Evolutionary conservation across 1,140 invertebrate genomes (phyloP), one percentile per base, ranked within the genome.

Genomic region (Elysia chlorotica): DNA sequence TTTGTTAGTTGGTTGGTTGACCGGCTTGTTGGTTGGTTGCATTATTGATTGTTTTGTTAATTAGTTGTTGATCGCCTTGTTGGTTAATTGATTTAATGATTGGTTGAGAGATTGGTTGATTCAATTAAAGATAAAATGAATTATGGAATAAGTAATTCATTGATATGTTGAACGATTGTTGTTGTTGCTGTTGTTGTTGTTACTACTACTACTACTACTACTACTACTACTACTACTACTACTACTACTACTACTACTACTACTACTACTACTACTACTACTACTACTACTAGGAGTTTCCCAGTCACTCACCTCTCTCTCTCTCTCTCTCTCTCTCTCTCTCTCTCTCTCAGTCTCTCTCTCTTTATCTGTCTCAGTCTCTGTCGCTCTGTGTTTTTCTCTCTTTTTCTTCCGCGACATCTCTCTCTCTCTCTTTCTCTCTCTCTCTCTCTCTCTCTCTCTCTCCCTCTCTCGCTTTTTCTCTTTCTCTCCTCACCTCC

Each of bases 301-400:
- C 57, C 35, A 31, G 3, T 28, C 21, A 10, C 35, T 14, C 14
- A 17, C n/a, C 33, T 28, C 35, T 30, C 53, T 63, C 0, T 41
- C 65, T 67, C 65, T 53, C 56, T 63, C 57, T 30, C 57, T 37
- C 70, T 41, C 35, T 33, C 57, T 23, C 57, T 63, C 2, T 23
- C 54, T 41, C 21, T 2, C 37, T 0, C 54, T 62, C 30, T 25
- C 28, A 4, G 1, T 6, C 56, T 37, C 28, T 0, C 37, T 38
- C 56, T 38, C 37, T 57, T 2, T 48, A 10, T 48, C 31, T 35
- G 37, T 48, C 54, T 48, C 28, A 54, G 25, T 28, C 21, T 31
- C n/a, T 57, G 1, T 14, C 25, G 14, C 21, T 4, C n/a, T 14
- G 14, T 30, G 30, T 21, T 30, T 61, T 21, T 3, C 35, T 21